phyloP scores from a whole-genome alignment of 1,140 invertebrate species.

The Zaprionus camerounensis region DNA sequence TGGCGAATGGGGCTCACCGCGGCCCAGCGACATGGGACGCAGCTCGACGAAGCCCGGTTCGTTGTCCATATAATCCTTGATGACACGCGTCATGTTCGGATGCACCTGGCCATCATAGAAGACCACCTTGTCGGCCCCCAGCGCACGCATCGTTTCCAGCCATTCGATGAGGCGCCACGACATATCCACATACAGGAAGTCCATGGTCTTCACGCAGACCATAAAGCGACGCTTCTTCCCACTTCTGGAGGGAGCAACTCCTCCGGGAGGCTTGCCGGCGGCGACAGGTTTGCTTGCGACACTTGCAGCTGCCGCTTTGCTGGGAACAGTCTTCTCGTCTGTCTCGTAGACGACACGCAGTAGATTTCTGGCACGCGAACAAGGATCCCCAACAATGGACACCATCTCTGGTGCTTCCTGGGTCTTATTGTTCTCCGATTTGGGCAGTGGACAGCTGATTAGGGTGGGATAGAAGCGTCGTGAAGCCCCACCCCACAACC shows the following conservation, averaged over 20 bases:
- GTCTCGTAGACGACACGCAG: slow-evolving; percentile 91
- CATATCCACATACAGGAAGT: slow-evolving; percentile 95
- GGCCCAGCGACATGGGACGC: slow-evolving; percentile 88
- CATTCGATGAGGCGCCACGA: slow-evolving; percentile 96
- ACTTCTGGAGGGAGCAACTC: not conserved
- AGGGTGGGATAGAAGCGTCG: slow-evolving; percentile 93
- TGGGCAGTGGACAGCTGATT: slow-evolving; percentile 92
- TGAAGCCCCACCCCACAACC: slow-evolving; percentile 96
- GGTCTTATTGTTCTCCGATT: slow-evolving; percentile 86
- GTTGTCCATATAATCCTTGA: slow-evolving; percentile 81
- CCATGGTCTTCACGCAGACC: slow-evolving; percentile 96
- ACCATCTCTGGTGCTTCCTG: slow-evolving; percentile 91
- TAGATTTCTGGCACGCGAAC: slow-evolving; percentile 92
- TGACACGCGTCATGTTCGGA: slow-evolving; percentile 94
- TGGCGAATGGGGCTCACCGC: slow-evolving; percentile 85
- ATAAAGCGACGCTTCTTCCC: slow-evolving; percentile 89
- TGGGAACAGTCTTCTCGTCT: not conserved
- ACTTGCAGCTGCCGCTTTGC: not conserved
- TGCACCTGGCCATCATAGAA: slow-evolving; percentile 95
- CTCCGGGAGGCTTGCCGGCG: not conserved
- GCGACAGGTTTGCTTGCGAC: not conserved
- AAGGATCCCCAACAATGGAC: slow-evolving; percentile 90
- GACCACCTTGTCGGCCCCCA: slow-evolving; percentile 96
- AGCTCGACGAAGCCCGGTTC: slow-evolving; percentile 86
- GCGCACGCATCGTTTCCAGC: slow-evolving; percentile 93